Evolutionary conservation across 2,113 vertebrate species (phyloP).

Genomic region (Dasyprocta punctata): DNA sequence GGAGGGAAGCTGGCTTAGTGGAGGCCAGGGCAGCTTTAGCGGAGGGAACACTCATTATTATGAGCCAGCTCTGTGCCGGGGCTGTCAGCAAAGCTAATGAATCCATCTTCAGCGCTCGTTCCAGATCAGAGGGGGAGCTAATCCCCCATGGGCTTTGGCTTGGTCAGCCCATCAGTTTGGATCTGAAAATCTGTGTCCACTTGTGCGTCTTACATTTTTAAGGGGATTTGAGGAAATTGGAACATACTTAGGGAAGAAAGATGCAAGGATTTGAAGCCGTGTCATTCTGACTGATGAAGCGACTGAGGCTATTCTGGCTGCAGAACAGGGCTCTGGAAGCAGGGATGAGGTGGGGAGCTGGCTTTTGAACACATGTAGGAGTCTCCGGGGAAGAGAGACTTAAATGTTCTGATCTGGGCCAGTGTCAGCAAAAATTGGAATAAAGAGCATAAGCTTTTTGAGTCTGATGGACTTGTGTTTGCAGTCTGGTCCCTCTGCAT

Average conservation of each 20-base stretch:
- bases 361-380: neutral
- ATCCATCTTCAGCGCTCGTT: neutral
- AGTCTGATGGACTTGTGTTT: neutral
- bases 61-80: neutral
- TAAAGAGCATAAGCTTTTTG: neutral
- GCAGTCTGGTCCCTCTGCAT: neutral
- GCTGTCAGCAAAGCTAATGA: conserved; percentile 1
- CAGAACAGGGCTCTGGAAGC: neutral
- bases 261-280: neutral
- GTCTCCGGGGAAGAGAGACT: neutral
- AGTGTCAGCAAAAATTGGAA: neutral
- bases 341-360: neutral
- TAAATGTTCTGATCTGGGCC: neutral
- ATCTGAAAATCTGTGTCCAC: conserved; percentile 47
- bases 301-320: neutral
- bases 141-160: conserved; percentile 10
- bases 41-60: neutral
- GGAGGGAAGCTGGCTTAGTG: neutral
- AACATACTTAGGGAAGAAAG: conserved; percentile 26
- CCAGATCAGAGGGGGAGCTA: neutral
- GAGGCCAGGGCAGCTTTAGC: neutral
- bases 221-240: conserved; percentile 48
- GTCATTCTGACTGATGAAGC: neutral
- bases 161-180: neutral
- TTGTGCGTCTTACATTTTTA: conserved; percentile 2